Base-by-base conservation (phyloP, 2,888 invertebrate species). In the Omphaloscelis lunosa region DNA sequence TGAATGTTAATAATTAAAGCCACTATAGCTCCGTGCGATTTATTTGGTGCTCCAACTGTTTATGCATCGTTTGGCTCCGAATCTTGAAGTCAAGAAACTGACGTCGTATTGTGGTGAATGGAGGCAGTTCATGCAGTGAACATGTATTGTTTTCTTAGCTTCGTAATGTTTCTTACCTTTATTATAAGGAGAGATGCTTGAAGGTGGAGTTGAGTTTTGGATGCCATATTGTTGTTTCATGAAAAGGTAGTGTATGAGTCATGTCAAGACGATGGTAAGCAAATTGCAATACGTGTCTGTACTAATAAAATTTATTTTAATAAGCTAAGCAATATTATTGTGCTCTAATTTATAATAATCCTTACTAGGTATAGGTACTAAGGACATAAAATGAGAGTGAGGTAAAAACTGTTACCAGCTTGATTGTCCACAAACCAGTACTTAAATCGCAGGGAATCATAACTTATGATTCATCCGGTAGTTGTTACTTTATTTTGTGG, bases 1-100 rank as follows among this genome's bases (percentile, higher is more conserved):
- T 94, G 94, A 94, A 94, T 94, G 93, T 93, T 94, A 93, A 94
- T 95, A 94, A 95, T 94, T 94, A 93, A 94, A 88, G 89, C 87
- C 86, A 90, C 82, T 89, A 86, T 90, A 88, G 85, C 88, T 72
- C 59, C 45, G 12, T 58, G 66, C 63, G 66, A 84, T 84, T 84
- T 82, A 86, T 86, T 86, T 75, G 79, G 72, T 75, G 74, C 63
- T 82, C 27, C 79, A 80, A 87, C 77, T 81, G 82, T 82, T 79
- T 83, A 85, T 82, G 79, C 71, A 82, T 68, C 65, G 77, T 62
- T 65, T 81, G 78, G 59, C 63, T 51, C 69, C 67, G 72, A 81
- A 75, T 78, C 75, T 78, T 80, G 82, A 80, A 77, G 72, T 71
- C 73, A 48, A 39, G 41, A 0, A 65, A 45, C 66, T 73, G 76